These are phyloP conservation scores for Patella depressa DNA, from an alignment of 2,888 invertebrate species.

Conservation along the genomic window DNA sequence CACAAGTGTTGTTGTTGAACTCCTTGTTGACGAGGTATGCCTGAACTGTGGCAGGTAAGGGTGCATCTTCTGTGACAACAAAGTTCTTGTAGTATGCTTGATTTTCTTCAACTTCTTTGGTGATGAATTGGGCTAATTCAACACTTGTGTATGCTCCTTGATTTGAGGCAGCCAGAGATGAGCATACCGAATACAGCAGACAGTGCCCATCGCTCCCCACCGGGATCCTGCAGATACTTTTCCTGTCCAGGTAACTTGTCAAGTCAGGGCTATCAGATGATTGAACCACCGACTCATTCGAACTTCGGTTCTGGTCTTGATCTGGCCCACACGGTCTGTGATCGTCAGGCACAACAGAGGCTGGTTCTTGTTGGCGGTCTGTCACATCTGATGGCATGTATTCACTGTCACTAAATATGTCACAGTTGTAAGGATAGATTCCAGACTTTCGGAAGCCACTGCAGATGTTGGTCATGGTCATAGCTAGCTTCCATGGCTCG, in stretches of 20 bases:
- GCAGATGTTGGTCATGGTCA: slow-evolving; percentile 25
- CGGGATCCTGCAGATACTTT: slow-evolving; percentile 20
- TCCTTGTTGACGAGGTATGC: slow-evolving; percentile 25
- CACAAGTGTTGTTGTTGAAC: slow-evolving; percentile 25
- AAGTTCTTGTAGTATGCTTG: slow-evolving; percentile 22
- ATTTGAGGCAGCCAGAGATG: slow-evolving; percentile 24
- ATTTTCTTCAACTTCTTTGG: slow-evolving; percentile 21
- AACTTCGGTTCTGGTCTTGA: too few relatives aligned
- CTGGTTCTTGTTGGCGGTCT: slow-evolving; percentile 15
- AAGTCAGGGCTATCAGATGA: background rate
- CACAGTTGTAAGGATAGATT: slow-evolving; percentile 30
- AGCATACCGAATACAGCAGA: slow-evolving; percentile 18
- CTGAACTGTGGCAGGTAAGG: slow-evolving; percentile 18
- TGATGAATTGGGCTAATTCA: slow-evolving; percentile 18
- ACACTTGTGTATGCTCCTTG: slow-evolving; percentile 22
- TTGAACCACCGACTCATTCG: slow-evolving; percentile 16
- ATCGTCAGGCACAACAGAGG: too few relatives aligned
- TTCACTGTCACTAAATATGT: slow-evolving; percentile 29
- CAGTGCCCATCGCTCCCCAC: slow-evolving; percentile 27
- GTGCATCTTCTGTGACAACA: slow-evolving; percentile 15
- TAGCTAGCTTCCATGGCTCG: slow-evolving; percentile 16
- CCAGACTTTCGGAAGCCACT: slow-evolving; percentile 30
- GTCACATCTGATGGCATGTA: slow-evolving; percentile 23
- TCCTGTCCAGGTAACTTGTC: slow-evolving; percentile 19
- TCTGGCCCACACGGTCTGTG: too few relatives aligned